Conservation (phyloP, 2,113 vertebrate genomes). For the Festucalex cinctus region DNA sequence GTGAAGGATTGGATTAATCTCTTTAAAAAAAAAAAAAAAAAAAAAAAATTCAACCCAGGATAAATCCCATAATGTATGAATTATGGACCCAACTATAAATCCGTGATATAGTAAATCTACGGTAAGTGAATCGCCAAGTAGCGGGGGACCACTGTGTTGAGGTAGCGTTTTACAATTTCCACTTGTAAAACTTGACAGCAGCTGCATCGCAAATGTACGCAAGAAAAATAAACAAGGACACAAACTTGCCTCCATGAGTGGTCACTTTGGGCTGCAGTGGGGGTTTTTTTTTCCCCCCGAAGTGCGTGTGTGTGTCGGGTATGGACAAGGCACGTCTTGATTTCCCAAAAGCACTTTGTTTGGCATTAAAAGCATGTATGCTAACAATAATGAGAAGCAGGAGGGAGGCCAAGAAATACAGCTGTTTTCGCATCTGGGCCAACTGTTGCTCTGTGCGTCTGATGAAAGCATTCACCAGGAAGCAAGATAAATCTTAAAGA, state of each 20-base stretch:
- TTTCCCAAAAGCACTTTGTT: constrained; percentile 29
- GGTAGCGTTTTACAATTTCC: neutral
- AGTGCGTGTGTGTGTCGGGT: neutral
- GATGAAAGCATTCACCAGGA: neutral
- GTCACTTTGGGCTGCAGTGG: constrained; percentile 16
- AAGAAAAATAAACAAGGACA: neutral
- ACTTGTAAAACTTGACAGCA: neutral
- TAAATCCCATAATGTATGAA: too few species aligned
- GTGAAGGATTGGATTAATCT: too few species aligned
- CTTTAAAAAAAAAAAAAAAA: too few species aligned
- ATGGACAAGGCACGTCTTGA: constrained; percentile 3
- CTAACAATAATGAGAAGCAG: constrained; percentile 20
- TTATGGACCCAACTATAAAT: too few species aligned
- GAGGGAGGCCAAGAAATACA: constrained; percentile 19
- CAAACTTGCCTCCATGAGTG: neutral
- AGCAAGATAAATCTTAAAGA: neutral
- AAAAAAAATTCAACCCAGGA: too few species aligned
- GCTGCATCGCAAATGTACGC: neutral
- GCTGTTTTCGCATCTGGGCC: constrained; percentile 13
- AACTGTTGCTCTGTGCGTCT: constrained; percentile 8
- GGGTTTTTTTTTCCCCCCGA: constrained; percentile 1
- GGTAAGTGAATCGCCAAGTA: too few species aligned
- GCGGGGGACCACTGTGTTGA: too few species aligned
- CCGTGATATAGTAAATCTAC: too few species aligned
- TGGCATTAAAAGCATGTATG: constrained; percentile 29